Evolutionary conservation across 2,113 vertebrate genomes (phyloP).

Genomic region (Muscicapa adusta): DNA sequence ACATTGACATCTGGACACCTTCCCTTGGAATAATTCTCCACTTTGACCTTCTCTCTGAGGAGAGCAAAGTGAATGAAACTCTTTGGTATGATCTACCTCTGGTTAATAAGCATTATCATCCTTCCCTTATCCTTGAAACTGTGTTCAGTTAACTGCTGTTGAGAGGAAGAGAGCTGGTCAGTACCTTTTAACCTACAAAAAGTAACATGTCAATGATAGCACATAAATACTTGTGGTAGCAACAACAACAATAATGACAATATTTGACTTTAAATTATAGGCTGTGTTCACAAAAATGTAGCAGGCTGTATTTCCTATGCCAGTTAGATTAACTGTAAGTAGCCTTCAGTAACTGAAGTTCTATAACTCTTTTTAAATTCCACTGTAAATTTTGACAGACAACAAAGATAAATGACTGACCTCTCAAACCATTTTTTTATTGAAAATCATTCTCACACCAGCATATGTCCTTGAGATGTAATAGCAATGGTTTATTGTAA

Average conservation of each 20-base stretch:
- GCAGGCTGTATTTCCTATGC: neutral
- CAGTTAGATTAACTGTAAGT: neutral
- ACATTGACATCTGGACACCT: neutral
- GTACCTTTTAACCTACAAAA: neutral
- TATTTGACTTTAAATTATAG: neutral
- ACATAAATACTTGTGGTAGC: neutral
- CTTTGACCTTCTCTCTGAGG: neutral
- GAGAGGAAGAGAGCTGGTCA: neutral
- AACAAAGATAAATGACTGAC: slow-evolving; percentile 24
- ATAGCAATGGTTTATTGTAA: neutral
- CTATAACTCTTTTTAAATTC: slow-evolving; percentile 11
- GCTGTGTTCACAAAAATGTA: neutral
- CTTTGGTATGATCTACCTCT: neutral
- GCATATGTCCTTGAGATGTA: slow-evolving; percentile 11
- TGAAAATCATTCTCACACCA: slow-evolving; percentile 20
- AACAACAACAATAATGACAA: neutral
- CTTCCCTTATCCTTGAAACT: neutral
- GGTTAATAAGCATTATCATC: neutral
- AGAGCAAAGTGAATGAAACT: neutral
- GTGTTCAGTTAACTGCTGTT: neutral
- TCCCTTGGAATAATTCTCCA: neutral
- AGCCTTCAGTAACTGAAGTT: slow-evolving; percentile 2
- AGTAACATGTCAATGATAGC: neutral
- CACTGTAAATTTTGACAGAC: slow-evolving; percentile 8
- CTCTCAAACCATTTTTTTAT: neutral